Conservation (phyloP, 1,140 invertebrate species). For the Bombyx mori region DNA sequence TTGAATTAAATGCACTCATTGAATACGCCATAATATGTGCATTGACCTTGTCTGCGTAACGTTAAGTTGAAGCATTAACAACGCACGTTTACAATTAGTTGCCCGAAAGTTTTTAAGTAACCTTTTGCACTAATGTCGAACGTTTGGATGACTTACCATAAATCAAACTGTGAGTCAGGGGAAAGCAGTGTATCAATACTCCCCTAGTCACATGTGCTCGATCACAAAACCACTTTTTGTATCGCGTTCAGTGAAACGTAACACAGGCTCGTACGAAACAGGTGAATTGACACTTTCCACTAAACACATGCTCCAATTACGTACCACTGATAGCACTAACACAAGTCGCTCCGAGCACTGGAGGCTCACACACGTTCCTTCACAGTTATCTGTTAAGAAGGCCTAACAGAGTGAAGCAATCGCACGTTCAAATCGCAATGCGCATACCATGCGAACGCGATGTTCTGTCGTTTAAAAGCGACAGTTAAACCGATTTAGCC, state of each 20-base stretch:
- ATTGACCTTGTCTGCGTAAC: conserved; percentile 1
- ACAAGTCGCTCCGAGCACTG: conserved; percentile 38
- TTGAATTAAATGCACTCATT: conserved; percentile 20
- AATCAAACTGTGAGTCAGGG: conserved; percentile 34
- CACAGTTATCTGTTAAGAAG: conserved; percentile 61
- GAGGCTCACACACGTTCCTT: conserved; percentile 61
- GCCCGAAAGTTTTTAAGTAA: not conserved
- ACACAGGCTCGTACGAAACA: conserved; percentile 34
- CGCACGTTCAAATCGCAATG: conserved; percentile 52
- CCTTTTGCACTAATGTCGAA: not conserved
- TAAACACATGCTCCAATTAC: conserved; percentile 42
- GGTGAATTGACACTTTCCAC: conserved; percentile 49
- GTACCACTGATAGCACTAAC: conserved; percentile 54
- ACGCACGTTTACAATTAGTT: too few relatives aligned
- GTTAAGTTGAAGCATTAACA: too few relatives aligned
- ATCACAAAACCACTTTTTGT: conserved; percentile 46
- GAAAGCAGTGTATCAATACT: conserved; percentile 40
- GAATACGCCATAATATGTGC: conserved; percentile 10
- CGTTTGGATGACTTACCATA: conserved; percentile 39
- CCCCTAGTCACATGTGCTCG: conserved; percentile 38
- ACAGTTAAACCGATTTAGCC: conserved; percentile 58
- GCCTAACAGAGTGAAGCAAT: conserved; percentile 57
- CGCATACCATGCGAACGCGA: conserved; percentile 47
- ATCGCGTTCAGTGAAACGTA: conserved; percentile 44
- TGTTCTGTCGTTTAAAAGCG: conserved; percentile 44